A percentile compares a stretch with the other conserved stretches of the same genome.
phyloP scores from a whole-genome alignment of 2,888 invertebrate species.

The Hecatera dysodea region DNA sequence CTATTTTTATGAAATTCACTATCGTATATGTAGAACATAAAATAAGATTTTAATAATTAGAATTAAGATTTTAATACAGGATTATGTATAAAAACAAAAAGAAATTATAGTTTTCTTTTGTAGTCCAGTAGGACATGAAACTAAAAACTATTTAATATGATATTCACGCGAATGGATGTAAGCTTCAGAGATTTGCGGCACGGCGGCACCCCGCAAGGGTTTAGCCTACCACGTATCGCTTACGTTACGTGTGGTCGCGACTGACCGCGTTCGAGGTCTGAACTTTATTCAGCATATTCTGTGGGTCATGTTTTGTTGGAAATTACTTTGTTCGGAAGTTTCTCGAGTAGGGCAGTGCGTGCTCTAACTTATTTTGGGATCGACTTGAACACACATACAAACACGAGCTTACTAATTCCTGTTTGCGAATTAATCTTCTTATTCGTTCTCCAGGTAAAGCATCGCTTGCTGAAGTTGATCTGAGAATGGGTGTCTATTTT shows the following conservation, averaged over 20 bases:
- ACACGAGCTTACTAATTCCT: not conserved
- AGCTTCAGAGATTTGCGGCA: conserved; percentile 53
- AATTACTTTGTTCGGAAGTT: conserved; percentile 30
- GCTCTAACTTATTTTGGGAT: conserved; percentile 18
- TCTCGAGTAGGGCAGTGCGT: not conserved
- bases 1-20: no score
- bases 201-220: conserved; percentile 40
- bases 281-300: conserved; percentile 45
- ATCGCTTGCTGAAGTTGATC: no score
- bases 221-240: conserved; percentile 51
- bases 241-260: conserved; percentile 40
- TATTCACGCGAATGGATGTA: conserved; percentile 28
- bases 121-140: not conserved
- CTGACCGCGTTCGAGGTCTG: conserved; percentile 37
- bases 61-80: no score
- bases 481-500: no score
- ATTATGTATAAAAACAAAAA: not conserved
- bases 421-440: not conserved
- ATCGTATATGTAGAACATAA: no score
- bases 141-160: conserved; percentile 38
- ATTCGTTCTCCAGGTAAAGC: not conserved
- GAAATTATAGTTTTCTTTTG: not conserved
- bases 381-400: not conserved
- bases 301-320: conserved; percentile 34
- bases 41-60: no score